Base-by-base conservation (phyloP, 2,888 invertebrate species). In the Leptarthrus brevirostris region DNA sequence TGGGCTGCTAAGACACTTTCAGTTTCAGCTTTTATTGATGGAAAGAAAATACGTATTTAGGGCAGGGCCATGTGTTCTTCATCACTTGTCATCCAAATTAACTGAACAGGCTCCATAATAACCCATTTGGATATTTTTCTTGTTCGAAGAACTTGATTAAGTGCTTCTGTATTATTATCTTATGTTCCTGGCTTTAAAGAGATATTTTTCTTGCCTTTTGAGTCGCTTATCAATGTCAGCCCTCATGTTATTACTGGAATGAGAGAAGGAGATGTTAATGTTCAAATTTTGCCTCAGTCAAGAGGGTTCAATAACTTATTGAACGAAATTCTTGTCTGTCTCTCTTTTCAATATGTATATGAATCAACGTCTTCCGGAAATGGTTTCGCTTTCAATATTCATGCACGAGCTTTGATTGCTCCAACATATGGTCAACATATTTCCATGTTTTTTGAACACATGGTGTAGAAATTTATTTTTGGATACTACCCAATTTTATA, bases 21-120 rank as follows among this genome's bases (percentile, higher is more conserved):
- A 56, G 30, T 56, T 56, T 56, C 56, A 56, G 26, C 24, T 56
- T 56, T 56, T 56, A 56, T 56, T 26, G 26, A 56, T 30, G 16
- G 30, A 34, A n/a, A 5, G 14, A 56, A 30, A 16, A 56, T 56
- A 12, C 4, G 30, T 56, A 56, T 56, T 16, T 56, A 30, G 56
- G 26, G 30, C 34, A 30, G 56, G 34, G 56, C 56, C 56, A 56
- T 56, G 34, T 56, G 56, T 56, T 56, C 26, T 34, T 56, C 56
- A 56, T 56, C 56, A 56, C 56, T 56, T 56, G 56, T 56, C 56
- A 56, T 56, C 30, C 26, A 30, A 56, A 54, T 54, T 16, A 12
- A 24, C 30, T 30, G 14, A 3, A 24, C 24, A 16, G 34, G 56
- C 56, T 12, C 24, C 30, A 30, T 56, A 56, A 30, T 56, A 56